Evolutionary conservation across 2,888 invertebrate species (phyloP), one percentile per base, ranked within the genome.

Genomic region (Polymixis lichenea): DNA sequence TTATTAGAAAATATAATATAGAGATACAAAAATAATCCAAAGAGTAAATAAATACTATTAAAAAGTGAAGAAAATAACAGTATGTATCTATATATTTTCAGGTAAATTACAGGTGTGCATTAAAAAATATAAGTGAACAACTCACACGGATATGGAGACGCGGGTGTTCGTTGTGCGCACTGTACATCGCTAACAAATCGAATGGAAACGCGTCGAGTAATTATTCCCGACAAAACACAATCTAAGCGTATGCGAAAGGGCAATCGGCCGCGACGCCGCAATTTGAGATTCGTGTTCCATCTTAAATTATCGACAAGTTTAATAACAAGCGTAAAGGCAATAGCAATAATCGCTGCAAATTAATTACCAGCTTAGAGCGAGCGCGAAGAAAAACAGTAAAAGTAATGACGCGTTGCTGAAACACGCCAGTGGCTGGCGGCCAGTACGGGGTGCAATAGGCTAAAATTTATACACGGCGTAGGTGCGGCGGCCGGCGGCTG

Each of bases 281-380:
- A 95, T 95, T 95, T 95, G 91, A 95, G 93, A 93, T 89, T 90
- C 94, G 91, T 95, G 95, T 95, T 94, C 91, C 94, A 93, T 94
- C 95, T 95, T 94, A 94, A 95, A 95, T 95, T 95, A 96, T 95
- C 95, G 94, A 95, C 95, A 95, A 94, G 93, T 95, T 95, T 95
- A 94, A 95, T 95, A 95, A 95, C 95, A 95, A 94, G 94, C 94
- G 89, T 93, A 91, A 92, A 93, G 88, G 92, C 93, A 95, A 94
- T 93, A 91, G 94, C 93, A 93, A 94, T 95, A 95, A 95, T 95
- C 93, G 94, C 90, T 90, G 92, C 92, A 94, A 95, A 95, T 95
- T 95, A 95, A 95, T 95, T 95, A 93, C 90, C 91, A 89, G 90
- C 90, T 92, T 90, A 91, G 91, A 92, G 92, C 86, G 89, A 91